Percentiles rank a stretch among this genome's conserved stretches.
phyloP scores from a whole-genome alignment of 1,140 invertebrate species.

The Aphelenchoides besseyi region DNA sequence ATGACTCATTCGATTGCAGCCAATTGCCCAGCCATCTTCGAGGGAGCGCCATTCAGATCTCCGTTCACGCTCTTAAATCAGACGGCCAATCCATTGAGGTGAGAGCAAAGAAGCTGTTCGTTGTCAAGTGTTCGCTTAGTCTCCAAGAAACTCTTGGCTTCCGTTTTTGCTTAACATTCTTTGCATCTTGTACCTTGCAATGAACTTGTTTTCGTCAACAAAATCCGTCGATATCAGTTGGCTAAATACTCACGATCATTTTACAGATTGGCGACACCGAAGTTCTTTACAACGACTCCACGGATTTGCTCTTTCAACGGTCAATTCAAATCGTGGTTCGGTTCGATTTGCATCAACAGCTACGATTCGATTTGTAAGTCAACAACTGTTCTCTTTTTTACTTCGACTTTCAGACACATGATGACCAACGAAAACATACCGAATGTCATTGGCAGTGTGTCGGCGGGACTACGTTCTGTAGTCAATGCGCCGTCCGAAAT shows the following conservation, averaged over 20 bases:
- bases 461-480: background rate
- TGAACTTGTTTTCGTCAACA: no score
- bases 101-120: no score
- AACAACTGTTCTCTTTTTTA: background rate
- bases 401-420: background rate
- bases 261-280: conserved; percentile 11
- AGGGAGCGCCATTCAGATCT: background rate
- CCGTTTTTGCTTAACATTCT: no score
- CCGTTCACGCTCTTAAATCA: background rate
- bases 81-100: background rate
- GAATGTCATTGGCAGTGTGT: background rate
- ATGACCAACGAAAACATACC: background rate
- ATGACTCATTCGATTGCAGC: background rate
- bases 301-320: background rate
- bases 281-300: background rate
- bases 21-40: background rate
- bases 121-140: no score
- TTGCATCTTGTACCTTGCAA: no score
- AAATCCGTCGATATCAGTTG: no score
- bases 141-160: no score
- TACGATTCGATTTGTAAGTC: conserved; percentile 2
- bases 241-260: background rate
- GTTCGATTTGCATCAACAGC: background rate
- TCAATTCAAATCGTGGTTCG: background rate
- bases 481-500: conserved; percentile 5